Base-by-base conservation (phyloP, 2,888 invertebrate genomes). In the Scaptodrosophila latifasciaeformis region DNA sequence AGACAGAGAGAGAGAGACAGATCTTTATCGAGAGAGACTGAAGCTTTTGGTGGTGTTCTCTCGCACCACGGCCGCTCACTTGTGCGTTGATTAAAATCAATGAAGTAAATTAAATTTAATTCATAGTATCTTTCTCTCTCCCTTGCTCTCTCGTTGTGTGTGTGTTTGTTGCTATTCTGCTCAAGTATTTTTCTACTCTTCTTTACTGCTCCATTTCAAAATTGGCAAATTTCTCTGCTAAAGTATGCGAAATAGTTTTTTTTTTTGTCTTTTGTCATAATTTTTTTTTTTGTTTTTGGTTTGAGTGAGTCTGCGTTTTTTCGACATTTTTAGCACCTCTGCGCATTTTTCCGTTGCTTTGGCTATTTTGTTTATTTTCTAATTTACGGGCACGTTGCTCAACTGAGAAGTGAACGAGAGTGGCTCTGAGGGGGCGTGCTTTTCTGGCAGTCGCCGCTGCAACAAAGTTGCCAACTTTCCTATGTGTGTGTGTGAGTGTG, bases 321-420 rank as follows among this genome's bases (percentile, higher is more conserved):
- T 37, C 1, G 70, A 74, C 57, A 77, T 64, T 79, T 72, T 72
- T 79, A 72, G 77, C 71, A 72, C 55, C 63, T 71, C 65, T 70
- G 43, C 45, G 34, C 46, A 44, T 53, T 48, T 58, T 51, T 42
- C 39, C 24, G 18, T 17, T 53, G 21, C 5, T 21, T 27, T 29
- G 9, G 9, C 27, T 6, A 27, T 15, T 59, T 61, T 62, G 54
- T 64, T 70, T 70, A 53, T 54, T 46, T 61, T 66, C 50, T 37
- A 45, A 70, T 69, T 76, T 72, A 65, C 63, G 51, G 39, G 29
- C 5, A n/a, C n/a, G n/a, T n/a, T n/a, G n/a, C n/a, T n/a, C n/a
- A n/a, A n/a, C n/a, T n/a, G n/a, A n/a, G n/a, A n/a, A n/a, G n/a
- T n/a, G n/a, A n/a, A n/a, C n/a, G n/a, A n/a, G n/a, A n/a, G n/a